Evolutionary conservation across 2,888 invertebrate genomes (phyloP).

Genomic region (Diplolepis rosae): DNA sequence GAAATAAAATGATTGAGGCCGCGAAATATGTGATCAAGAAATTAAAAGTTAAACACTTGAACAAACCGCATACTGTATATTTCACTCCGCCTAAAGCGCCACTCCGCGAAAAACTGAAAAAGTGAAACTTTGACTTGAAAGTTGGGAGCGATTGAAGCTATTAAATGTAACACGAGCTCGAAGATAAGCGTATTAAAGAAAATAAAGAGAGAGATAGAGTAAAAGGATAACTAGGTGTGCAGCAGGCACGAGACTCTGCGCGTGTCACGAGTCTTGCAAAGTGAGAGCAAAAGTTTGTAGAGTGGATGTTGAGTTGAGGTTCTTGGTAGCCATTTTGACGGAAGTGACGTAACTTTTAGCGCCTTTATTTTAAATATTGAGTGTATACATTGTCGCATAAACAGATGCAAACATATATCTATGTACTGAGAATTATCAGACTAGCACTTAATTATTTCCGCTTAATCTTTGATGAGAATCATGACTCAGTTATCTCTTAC

Average conservation of each 20-base stretch:
- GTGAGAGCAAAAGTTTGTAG: not conserved
- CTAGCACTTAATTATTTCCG: not conserved
- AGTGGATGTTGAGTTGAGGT: not conserved
- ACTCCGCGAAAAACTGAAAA: not conserved
- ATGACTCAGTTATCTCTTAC: no score
- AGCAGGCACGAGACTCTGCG: slow-evolving; percentile 12
- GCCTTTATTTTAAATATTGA: slow-evolving; percentile 13
- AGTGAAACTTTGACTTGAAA: not conserved
- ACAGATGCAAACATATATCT: no score
- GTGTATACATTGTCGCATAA: no score
- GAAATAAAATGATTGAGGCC: not conserved
- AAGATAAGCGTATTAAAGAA: no score
- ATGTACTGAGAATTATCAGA: no score
- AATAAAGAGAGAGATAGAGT: not conserved
- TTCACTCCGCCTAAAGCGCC: not conserved
- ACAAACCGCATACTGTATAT: not conserved
- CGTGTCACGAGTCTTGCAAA: not conserved
- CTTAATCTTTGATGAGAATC: no score
- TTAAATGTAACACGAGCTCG: no score
- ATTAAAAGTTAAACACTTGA: no score
- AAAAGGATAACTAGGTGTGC: not conserved
- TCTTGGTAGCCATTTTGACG: slow-evolving; percentile 1
- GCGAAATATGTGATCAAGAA: not conserved
- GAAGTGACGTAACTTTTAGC: slow-evolving; percentile 9
- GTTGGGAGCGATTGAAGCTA: no score